These are phyloP conservation scores for Sympetrum striolatum DNA, from an alignment of 2,888 invertebrate genomes.

Conservation along the genomic window DNA sequence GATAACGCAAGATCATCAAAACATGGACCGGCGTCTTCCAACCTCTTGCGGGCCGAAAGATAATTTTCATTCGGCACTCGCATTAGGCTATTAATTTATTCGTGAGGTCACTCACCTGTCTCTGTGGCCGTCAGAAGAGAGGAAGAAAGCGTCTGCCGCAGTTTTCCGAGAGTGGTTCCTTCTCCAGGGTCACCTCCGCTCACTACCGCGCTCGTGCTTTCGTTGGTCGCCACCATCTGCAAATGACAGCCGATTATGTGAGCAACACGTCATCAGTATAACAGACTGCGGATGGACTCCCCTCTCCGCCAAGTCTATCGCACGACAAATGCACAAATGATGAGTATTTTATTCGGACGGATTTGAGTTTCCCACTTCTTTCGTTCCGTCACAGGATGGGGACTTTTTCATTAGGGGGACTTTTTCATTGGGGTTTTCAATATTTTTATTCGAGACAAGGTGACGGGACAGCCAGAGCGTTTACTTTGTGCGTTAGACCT, in stretches of 20 bases:
- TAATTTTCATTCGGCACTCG: not conserved
- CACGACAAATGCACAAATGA: not conserved
- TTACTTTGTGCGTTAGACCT: no score
- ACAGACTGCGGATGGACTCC: not conserved
- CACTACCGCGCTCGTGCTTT: conserved; percentile 65
- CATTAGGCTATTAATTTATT: not conserved
- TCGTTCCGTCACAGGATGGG: no score
- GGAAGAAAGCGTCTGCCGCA: conserved; percentile 81
- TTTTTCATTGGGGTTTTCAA: no score
- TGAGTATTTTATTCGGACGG: no score
- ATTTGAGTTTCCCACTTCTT: no score
- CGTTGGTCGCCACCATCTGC: conserved; percentile 82
- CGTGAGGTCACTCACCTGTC: conserved; percentile 69
- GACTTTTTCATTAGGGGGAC: no score
- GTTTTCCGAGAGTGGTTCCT: conserved; percentile 80
- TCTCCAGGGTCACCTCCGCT: conserved; percentile 65
- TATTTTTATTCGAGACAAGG: no score
- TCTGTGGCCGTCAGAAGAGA: conserved; percentile 84
- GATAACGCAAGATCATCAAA: not conserved
- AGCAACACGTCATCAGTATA: not conserved
- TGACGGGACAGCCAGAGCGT: no score
- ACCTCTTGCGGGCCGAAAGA: no score
- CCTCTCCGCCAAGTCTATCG: no score
- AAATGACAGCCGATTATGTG: conserved; percentile 49
- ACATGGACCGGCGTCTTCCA: not conserved